Base-by-base conservation (phyloP, 2,113 vertebrate species). In the Sterrhoptilus dennistouni region DNA sequence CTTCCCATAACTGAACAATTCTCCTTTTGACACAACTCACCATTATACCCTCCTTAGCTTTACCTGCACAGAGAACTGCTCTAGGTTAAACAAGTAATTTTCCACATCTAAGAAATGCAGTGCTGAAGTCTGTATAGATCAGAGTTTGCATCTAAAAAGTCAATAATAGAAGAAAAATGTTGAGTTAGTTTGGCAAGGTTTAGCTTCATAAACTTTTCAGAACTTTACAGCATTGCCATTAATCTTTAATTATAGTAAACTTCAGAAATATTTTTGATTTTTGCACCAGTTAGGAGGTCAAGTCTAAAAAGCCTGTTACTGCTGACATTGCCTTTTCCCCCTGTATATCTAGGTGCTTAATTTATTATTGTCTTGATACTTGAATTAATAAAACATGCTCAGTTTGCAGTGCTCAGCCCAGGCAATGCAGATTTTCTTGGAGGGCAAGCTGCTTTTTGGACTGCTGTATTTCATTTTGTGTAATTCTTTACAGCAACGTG, bases 321-420 rank as follows among this genome's bases (percentile, higher is more conserved):
- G 74, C 83, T 89, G 69, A 65, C 77, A 52, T 25, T 71, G 74
- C 77, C 38, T 80, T 92, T 92, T 78, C 40, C 16, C 44, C 76
- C 35, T 2, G 0, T 81, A 11, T 47, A 70, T 59, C 14, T 66
- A 47, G 76, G 47, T 81, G 77, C 71, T 84, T 66, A 36, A 92
- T 92, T 91, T 90, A 54, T 92, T 91, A 70, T 87, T 87, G 57
- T 84, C 72, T 60, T 78, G 72, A 31, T 49, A 17, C 31, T 49
- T 38, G 71, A 63, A 88, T 94, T 87, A 93, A 87, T 77, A 78
- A 87, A 97, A 81, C 44, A 49, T 87, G 77, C 72, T 83, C 40
- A 28, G 65, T 60, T 77, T 95, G 56, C 64, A 71, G 33, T 28
- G 31, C 29, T 85, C 75, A 18, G 27, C 31, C 42, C 64, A n/a